These are phyloP conservation scores for Drosophila cognata DNA, from an alignment of 2,888 invertebrate species.

Conservation along the genomic window DNA sequence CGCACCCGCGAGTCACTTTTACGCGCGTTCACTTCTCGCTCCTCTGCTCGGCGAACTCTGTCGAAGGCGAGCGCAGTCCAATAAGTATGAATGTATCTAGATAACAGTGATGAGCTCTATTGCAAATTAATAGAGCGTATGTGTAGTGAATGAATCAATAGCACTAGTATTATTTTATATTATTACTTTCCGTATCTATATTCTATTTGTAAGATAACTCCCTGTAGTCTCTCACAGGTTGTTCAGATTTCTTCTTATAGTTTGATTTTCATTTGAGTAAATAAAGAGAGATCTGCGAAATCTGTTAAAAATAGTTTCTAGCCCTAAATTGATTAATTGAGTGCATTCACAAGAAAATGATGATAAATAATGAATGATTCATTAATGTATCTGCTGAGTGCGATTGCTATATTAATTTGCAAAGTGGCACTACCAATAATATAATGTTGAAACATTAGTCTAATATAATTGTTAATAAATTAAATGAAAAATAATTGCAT, in stretches of 20 bases:
- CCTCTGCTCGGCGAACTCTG: slow-evolving; percentile 36
- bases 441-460: neutral
- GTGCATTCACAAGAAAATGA: neutral
- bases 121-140: neutral
- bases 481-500: neutral
- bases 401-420: neutral
- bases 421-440: neutral
- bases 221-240: neutral
- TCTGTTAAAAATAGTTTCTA: neutral
- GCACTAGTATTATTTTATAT: neutral
- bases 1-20: slow-evolving; percentile 83
- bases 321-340: neutral
- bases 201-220: neutral
- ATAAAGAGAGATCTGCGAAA: neutral
- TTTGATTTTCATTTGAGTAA: neutral
- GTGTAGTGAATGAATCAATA: neutral
- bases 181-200: neutral
- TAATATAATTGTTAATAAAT: neutral
- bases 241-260: neutral
- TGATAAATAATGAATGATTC: neutral
- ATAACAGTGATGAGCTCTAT: slow-evolving; percentile 50
- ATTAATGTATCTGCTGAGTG: neutral
- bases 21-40: slow-evolving; percentile 51
- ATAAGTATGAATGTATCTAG: slow-evolving; percentile 59
- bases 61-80: slow-evolving; percentile 45